Base-by-base conservation (phyloP, 1,140 invertebrate genomes). In the Zaprionus nigranus region DNA sequence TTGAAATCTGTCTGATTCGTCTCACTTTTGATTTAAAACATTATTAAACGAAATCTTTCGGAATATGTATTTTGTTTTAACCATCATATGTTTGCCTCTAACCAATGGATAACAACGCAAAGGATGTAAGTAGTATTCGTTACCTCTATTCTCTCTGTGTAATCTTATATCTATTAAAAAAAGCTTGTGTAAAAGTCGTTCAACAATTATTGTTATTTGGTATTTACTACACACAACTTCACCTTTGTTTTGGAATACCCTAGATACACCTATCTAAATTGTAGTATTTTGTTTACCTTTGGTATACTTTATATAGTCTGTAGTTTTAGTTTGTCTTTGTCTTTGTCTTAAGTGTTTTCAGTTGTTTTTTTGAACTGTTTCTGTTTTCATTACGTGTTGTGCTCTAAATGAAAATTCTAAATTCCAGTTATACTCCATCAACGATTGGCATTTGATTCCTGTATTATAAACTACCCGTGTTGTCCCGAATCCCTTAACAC, bases 41-140 rank as follows among this genome's bases (percentile, higher is more conserved):
- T 58, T 58, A 38, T 34, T 36, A 12, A 34, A 51, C 46, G 3
- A 51, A 51, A 51, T 51, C 46, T 51, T 51, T 51, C 12, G 46
- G 63, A 87, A 64, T 82, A 36, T 88, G 40, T 72, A 81, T 83
- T 84, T 90, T 90, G 73, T 77, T 90, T 84, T 84, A 77, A 85
- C 79, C 61, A 79, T 73, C 57, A 73, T 72, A 61, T 69, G 54
- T 61, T 73, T 79, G 58, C 40, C 17, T 67, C 66, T 77, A 87
- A 87, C 82, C 73, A 90, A 64, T 86, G 79, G 85, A 91, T 83
- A 83, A 91, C 82, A 86, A 85, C 77, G 57, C 82, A 36, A 91
- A 91, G 90, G 90, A 91, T 86, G 90, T 91, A 91, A 91, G 90
- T 91, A 91, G 90, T 75, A 75, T 81, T 82, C 46, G 64, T 74